A percentile compares a stretch with the other conserved stretches of the same genome.
Evolutionary conservation across 92 coral and sea anemone species (phyloP).

Genomic region (Umimayanthus kanabou): DNA sequence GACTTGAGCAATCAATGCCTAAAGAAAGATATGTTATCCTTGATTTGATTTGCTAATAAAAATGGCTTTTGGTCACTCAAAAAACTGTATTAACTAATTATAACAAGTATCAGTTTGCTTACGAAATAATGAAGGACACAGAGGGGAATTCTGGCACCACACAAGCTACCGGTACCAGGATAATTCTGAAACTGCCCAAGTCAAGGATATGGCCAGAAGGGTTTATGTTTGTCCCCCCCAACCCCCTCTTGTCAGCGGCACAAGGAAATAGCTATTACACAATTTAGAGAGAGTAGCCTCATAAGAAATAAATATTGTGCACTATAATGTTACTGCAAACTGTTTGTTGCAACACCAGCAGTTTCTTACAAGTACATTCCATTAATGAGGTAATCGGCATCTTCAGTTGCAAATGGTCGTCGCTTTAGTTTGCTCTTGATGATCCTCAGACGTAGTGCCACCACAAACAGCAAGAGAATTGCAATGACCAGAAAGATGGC

Average conservation of each 20-base stretch:
- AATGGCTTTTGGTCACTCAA: no score
- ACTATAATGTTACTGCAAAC: neutral
- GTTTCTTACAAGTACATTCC: conserved; percentile 90
- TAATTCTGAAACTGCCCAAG: neutral
- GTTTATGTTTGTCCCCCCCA: neutral
- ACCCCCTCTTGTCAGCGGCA: neutral
- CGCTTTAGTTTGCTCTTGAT: conserved; percentile 86
- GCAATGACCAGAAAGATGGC: conserved; percentile 93
- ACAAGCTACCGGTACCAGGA: no score
- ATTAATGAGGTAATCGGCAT: conserved; percentile 96
- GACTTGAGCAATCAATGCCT: no score
- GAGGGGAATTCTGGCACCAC: no score
- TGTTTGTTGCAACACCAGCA: neutral
- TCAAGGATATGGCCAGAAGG: neutral
- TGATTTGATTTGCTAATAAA: no score
- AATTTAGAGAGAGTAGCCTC: neutral
- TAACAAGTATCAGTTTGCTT: no score
- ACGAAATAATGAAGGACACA: no score
- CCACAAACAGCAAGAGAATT: conserved; percentile 78
- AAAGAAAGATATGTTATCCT: no score
- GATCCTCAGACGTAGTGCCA: conserved; percentile 81
- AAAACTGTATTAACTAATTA: no score
- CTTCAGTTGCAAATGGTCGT: conserved; percentile 96
- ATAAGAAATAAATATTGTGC: no score
- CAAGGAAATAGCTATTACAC: neutral